Evolutionary conservation across 1,140 invertebrate species (phyloP), one percentile per base, ranked within the genome.

Genomic region (Rhopalosiphum maidis): DNA sequence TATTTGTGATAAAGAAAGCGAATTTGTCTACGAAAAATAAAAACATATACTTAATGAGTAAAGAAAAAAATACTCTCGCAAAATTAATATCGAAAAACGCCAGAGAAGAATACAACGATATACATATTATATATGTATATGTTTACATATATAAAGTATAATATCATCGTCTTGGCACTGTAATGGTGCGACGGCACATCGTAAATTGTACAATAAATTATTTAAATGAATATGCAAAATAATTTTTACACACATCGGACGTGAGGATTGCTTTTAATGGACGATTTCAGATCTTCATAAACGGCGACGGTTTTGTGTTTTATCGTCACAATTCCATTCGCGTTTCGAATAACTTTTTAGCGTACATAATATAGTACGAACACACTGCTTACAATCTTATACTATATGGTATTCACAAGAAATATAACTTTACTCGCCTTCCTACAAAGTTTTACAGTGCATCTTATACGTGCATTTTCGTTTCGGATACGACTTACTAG

Each of bases 191-290:
- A 86, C 15, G 5, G 41, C 43, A 86, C 37, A 86, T 86, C 37
- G 37, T 87, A 83, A n/a, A 87, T 87, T 48, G 15, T 48, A 35
- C 30, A 87, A 51, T 87, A 87, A 48, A 51, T 87, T 87, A 87
- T 87, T 87, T 18, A 87, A 87, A 87, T 87, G 46, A 48, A 87
- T 87, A 51, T 87, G 46, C 86, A 87, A 87, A 87, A 87, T 48
- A 48, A 48, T 18, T 87, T 87, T 48, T 87, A n/a, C 86, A 48
- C 6, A 35, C 30, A 87, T 35, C 11, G 46, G 30, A 87, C 37
- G 83, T 85, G 37, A 37, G 37, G 37, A 41, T 85, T 43, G 37
- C 46, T 87, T 87, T 87, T 48, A 87, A 48, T 87, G 86, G 86
- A 5, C 22, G 43, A 87, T 87, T 87, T 87, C 86, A n/a, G 46